A percentile compares a stretch with the other conserved stretches of the same genome.
phyloP scores from a whole-genome alignment of 2,888 invertebrate species.

The Drosophila subquinaria region DNA sequence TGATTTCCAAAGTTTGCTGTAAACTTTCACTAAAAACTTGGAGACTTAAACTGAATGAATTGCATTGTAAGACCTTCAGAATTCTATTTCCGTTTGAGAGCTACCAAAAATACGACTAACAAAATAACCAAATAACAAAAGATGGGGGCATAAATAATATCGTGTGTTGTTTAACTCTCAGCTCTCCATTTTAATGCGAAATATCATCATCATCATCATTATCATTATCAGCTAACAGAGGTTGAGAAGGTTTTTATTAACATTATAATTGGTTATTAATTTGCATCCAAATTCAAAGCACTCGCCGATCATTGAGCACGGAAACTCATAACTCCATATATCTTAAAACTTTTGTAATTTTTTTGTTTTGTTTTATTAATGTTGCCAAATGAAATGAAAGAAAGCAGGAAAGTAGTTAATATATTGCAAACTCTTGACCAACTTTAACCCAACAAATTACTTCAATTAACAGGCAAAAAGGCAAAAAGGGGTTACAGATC shows the following conservation, averaged over 20 bases:
- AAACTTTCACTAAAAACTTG: slow-evolving; percentile 52
- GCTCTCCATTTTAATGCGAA: slow-evolving; percentile 36
- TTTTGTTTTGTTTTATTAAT: slow-evolving; percentile 13
- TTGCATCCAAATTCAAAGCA: slow-evolving; percentile 73
- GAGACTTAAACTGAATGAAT: slow-evolving; percentile 7
- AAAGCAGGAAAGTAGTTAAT: slow-evolving; percentile 31
- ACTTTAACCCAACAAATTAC: slow-evolving; percentile 25
- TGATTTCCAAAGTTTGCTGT: slow-evolving; percentile 18
- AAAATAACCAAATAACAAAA: slow-evolving; percentile 26
- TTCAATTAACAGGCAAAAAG: slow-evolving; percentile 21
- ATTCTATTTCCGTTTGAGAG: slow-evolving; percentile 68
- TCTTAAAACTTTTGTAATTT: neutral
- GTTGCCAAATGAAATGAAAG: slow-evolving; percentile 57
- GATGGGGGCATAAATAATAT: slow-evolving; percentile 33
- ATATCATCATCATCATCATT: slow-evolving; percentile 33
- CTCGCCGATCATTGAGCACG: slow-evolving; percentile 48
- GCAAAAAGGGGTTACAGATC: slow-evolving; percentile 22
- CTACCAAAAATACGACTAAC: slow-evolving; percentile 11
- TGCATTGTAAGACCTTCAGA: slow-evolving; percentile 58
- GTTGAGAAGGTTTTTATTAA: slow-evolving; percentile 56
- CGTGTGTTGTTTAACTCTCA: slow-evolving; percentile 19
- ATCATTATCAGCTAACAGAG: slow-evolving; percentile 26
- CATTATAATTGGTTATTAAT: slow-evolving; percentile 75
- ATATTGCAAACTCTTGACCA: slow-evolving; percentile 12
- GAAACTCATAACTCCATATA: slow-evolving; percentile 20